phyloP scores from a whole-genome alignment of 1,140 invertebrate genomes.

The Phortica variegata region DNA sequence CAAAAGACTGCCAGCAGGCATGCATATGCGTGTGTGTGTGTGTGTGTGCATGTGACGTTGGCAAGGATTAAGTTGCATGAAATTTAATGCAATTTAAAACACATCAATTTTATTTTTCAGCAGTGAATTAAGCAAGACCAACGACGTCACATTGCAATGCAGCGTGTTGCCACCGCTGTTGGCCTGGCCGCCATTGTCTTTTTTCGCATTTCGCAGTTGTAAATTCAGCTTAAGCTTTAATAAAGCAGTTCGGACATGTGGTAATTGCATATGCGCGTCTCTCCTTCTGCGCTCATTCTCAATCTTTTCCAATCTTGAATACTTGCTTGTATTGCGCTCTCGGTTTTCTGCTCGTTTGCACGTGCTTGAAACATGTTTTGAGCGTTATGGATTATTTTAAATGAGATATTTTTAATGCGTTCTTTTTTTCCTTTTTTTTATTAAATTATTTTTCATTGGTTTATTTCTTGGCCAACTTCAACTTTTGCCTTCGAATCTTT shows the following conservation, averaged over 20 bases:
- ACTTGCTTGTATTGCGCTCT: too few relatives aligned
- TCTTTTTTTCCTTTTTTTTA: not conserved
- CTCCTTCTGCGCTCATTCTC: too few relatives aligned
- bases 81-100: slow-evolving; percentile 46
- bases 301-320: too few relatives aligned
- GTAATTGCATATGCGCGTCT: slow-evolving; percentile 14
- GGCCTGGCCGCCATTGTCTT: too few relatives aligned
- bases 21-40: slow-evolving; percentile 6
- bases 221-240: slow-evolving; percentile 38
- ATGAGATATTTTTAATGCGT: not conserved
- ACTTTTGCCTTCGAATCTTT: too few relatives aligned
- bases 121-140: too few relatives aligned
- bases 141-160: too few relatives aligned
- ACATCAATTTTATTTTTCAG: slow-evolving; percentile 35
- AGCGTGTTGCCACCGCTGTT: too few relatives aligned
- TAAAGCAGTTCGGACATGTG: slow-evolving; percentile 25
- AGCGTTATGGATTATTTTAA: not conserved
- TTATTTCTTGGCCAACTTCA: not conserved
- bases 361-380: not conserved
- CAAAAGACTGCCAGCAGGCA: not conserved
- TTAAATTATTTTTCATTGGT: not conserved
- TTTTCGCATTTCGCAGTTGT: not conserved
- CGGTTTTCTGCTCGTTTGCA: slow-evolving; percentile 9
- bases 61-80: slow-evolving; percentile 29
- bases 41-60: slow-evolving; percentile 20